Base-by-base conservation (phyloP, 1,140 invertebrate genomes). In the Heliconius congener region DNA sequence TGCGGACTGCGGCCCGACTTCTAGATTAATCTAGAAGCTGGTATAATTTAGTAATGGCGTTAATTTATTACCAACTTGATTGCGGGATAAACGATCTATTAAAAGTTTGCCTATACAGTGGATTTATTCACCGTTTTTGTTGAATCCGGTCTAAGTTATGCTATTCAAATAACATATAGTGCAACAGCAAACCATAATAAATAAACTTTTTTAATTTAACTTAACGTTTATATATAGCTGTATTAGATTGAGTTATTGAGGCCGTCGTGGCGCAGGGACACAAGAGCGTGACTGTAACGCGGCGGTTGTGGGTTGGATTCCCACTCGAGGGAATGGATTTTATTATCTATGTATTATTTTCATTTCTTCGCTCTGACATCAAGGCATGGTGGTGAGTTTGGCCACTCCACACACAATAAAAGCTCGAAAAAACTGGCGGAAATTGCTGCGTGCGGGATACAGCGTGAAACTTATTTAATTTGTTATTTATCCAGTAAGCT, bases 11-110 rank as follows among this genome's bases (percentile, higher is more conserved):
- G 90, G 88, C 86, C 87, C 91, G 88, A 91, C 88, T 94, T 93
- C 92, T 93, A 94, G 92, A 92, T 93, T 94, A 92, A 93, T 93
- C 92, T 92, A 93, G 91, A 89, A 93, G 85, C 85, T 86, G 88
- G 88, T 91, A 93, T 94, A 93, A 94, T 94, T 94, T 93, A 91
- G 91, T 92, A 91, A 94, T 92, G 90, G 89, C 87, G 85, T 89
- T 93, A 93, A 93, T 94, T 93, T 93, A 92, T 94, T 91, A 93
- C 87, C 71, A 83, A 81, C 86, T 87, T 90, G 91, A 93, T 93
- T 93, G 91, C 89, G 87, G 91, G 86, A 89, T 91, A 90, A 90
- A 88, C 87, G 84, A 81, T 84, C 84, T 84, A 86, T 86, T 87
- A 85, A 86, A 87, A 87, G 82, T 84, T 87, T 50, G 79, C 71